These are phyloP conservation scores for Tachina lurida DNA, from an alignment of 2,888 invertebrate species.

Conservation along the genomic window DNA sequence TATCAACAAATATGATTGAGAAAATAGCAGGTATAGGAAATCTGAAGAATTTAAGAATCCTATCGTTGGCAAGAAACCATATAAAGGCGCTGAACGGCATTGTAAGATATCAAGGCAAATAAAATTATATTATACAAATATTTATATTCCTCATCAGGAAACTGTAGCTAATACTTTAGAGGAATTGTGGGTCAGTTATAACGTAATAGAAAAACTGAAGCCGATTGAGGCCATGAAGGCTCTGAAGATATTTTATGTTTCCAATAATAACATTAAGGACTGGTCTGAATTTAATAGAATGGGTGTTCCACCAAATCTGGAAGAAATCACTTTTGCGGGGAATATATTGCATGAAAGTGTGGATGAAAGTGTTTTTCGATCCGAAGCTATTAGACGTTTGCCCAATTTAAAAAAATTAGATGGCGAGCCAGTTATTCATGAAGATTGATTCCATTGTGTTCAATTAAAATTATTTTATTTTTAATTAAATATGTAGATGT, in stretches of 20 bases:
- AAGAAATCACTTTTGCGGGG: constrained; percentile 92
- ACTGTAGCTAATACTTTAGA: constrained; percentile 93
- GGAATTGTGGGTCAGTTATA: constrained; percentile 97
- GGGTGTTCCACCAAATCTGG: constrained; percentile 87
- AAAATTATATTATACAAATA: background rate
- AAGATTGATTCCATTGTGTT: constrained; percentile 58
- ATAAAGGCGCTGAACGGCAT: constrained; percentile 95
- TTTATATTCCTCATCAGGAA: constrained; percentile 85
- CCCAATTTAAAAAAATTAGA: constrained; percentile 91
- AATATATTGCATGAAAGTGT: constrained; percentile 90
- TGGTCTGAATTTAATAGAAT: constrained; percentile 94
- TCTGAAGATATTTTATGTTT: constrained; percentile 91
- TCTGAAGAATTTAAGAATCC: constrained; percentile 91
- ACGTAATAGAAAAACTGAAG: constrained; percentile 95
- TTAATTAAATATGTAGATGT: background rate
- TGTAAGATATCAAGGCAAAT: constrained; percentile 82
- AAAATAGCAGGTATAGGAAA: constrained; percentile 93
- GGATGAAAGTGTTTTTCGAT: constrained; percentile 88
- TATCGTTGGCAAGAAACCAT: constrained; percentile 94
- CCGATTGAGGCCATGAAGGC: constrained; percentile 92
- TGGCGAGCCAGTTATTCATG: constrained; percentile 86
- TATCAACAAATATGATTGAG: constrained; percentile 97
- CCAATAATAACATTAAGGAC: constrained; percentile 93
- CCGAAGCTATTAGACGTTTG: constrained; percentile 88
- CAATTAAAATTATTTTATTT: constrained; percentile 10